Evolutionary conservation across 2,888 invertebrate species (phyloP).

Genomic region (Xestia rhomboidea): DNA sequence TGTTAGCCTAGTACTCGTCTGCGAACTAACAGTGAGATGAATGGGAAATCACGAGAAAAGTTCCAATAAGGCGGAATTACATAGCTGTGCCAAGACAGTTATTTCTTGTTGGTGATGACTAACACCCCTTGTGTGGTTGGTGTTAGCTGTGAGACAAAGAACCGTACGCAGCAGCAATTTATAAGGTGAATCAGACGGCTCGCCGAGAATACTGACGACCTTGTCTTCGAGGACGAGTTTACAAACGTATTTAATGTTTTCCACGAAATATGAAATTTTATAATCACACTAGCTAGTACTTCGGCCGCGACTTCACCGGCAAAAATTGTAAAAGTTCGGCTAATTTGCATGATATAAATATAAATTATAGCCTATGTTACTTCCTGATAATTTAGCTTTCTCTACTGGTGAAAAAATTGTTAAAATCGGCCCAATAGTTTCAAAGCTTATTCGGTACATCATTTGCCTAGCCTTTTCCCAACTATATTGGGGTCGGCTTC

Average conservation of each 20-base stretch:
- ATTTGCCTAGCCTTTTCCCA: too few species aligned
- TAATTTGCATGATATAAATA: too few species aligned
- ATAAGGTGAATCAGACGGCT: constrained; percentile 60
- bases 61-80: constrained; percentile 58
- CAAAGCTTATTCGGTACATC: too few species aligned
- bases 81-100: constrained; percentile 66
- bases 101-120: constrained; percentile 71
- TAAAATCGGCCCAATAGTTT: too few species aligned
- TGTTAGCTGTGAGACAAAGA: constrained; percentile 71
- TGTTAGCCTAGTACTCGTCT: constrained; percentile 32
- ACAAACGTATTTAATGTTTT: constrained; percentile 22
- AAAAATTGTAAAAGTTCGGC: too few species aligned
- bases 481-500: too few species aligned
- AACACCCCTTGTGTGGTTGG: constrained; percentile 59
- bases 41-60: constrained; percentile 28
- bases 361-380: too few species aligned
- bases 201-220: constrained; percentile 59
- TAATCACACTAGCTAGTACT: too few species aligned
- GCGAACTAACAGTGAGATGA: constrained; percentile 29
- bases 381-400: too few species aligned
- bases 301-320: too few species aligned
- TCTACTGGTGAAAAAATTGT: too few species aligned
- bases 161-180: constrained; percentile 62
- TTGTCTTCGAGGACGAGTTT: constrained; percentile 39
- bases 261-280: background rate